Conservation (phyloP, 2,888 invertebrate genomes). For the Callosobruchus maculatus region DNA sequence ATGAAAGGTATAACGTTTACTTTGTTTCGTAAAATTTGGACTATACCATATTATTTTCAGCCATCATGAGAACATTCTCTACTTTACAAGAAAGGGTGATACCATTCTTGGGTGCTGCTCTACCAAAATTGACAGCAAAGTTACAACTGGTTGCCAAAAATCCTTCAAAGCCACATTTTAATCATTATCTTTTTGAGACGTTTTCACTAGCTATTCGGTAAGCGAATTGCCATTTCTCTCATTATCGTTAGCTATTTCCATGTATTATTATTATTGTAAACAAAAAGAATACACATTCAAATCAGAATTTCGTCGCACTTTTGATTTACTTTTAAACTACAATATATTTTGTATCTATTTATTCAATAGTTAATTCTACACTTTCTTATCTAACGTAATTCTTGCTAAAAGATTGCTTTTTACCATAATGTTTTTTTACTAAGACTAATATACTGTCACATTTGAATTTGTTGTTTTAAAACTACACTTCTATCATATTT, state of each 20-base stretch:
- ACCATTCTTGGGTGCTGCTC: constrained; percentile 72
- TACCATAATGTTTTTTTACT: too few relatives aligned
- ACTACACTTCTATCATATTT: too few relatives aligned
- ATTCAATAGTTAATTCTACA: too few relatives aligned
- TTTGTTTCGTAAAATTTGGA: background rate
- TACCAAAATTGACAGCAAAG: constrained; percentile 83
- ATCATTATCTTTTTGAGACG: constrained; percentile 97
- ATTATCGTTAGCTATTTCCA: background rate
- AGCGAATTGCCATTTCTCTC: constrained; percentile 36
- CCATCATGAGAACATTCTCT: constrained; percentile 85
- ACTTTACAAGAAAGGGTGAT: constrained; percentile 77
- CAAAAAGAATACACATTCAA: too few relatives aligned
- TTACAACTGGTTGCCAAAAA: constrained; percentile 83
- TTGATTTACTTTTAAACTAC: too few relatives aligned
- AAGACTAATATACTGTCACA: too few relatives aligned
- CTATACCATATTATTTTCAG: constrained; percentile 45
- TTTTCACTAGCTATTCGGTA: constrained; percentile 84
- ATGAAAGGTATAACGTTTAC: constrained; percentile 75
- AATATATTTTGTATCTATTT: too few relatives aligned
- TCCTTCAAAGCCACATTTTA: constrained; percentile 95
- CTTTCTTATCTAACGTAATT: too few relatives aligned
- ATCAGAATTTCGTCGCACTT: too few relatives aligned
- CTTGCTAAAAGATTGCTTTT: too few relatives aligned
- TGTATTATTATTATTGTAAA: too few relatives aligned
- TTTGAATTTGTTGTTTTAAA: too few relatives aligned